Evolutionary conservation across 2,113 vertebrate species (phyloP).

Genomic region (Bubalus kerabau): DNA sequence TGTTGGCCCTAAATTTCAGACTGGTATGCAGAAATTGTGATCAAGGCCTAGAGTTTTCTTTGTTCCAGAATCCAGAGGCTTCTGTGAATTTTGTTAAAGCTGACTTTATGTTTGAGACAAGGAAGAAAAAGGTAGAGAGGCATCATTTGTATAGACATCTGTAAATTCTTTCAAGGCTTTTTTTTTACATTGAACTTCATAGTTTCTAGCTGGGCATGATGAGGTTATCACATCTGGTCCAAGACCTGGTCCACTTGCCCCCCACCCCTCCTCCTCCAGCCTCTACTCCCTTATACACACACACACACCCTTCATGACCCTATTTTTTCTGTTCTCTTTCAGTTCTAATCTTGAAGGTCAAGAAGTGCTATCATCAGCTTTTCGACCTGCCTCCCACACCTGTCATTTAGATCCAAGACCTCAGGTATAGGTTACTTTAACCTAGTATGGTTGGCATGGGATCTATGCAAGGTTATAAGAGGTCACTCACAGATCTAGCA

Average conservation of each 20-base stretch:
- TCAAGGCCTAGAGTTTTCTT: background rate
- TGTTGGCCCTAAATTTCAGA: background rate
- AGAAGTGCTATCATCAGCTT: background rate
- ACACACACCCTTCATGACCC: rapidly evolving
- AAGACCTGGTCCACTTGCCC: background rate
- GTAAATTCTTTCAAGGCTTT: background rate
- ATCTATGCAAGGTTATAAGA: background rate
- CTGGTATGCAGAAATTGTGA: background rate
- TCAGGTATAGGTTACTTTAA: background rate
- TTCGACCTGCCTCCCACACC: background rate
- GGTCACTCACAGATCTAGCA: background rate
- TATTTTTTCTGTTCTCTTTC: background rate
- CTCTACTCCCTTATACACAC: background rate
- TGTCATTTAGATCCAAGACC: background rate
- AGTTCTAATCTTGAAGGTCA: background rate
- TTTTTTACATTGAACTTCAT: background rate
- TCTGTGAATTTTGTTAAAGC: background rate
- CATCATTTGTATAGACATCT: background rate
- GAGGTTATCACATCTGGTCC: background rate
- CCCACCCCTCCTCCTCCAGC: rapidly evolving
- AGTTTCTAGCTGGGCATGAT: background rate
- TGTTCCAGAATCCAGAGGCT: background rate
- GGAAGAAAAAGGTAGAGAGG: background rate
- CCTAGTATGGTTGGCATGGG: background rate
- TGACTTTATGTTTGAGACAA: background rate